Conservation (phyloP, 2,797 vertebrate genomes). For the Phrynocephalus forsythii region DNA sequence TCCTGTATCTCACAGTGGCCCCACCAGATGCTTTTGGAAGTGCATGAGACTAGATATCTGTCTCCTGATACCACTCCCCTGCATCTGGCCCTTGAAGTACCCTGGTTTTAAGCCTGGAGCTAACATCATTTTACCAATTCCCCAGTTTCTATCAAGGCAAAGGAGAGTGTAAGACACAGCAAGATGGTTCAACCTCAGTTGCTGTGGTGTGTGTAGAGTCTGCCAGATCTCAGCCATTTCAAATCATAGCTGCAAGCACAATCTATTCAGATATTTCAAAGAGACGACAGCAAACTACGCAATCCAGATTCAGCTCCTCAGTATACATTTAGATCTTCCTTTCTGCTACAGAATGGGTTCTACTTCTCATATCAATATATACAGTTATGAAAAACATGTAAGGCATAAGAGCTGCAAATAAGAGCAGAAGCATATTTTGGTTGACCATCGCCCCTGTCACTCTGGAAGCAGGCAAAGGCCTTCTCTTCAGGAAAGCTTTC, state of each 20-base stretch:
- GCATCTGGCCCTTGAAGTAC: too few species aligned
- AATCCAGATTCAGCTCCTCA: slow-evolving; percentile 12
- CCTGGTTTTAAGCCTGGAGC: too few species aligned
- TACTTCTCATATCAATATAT: neutral
- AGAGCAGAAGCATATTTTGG: neutral
- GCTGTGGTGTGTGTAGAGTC: neutral
- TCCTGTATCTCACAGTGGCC: too few species aligned
- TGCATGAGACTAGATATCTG: too few species aligned
- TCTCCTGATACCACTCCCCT: too few species aligned
- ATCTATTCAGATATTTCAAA: slow-evolving; percentile 23
- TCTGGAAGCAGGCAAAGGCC: too few species aligned
- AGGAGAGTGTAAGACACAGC: slow-evolving; percentile 25
- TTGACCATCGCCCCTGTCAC: neutral
- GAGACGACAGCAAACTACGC: slow-evolving; percentile 28
- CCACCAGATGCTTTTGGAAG: too few species aligned
- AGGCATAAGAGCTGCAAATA: neutral
- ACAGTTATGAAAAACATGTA: neutral
- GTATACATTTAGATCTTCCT: slow-evolving; percentile 3
- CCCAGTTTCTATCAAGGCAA: neutral
- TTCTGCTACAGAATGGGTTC: neutral
- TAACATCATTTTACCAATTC: neutral
- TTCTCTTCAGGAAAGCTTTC: too few species aligned
- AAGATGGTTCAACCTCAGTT: neutral
- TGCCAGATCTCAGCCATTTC: neutral
- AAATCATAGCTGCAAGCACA: slow-evolving; percentile 19